Conservation (phyloP, 2,888 invertebrate genomes). For the Drosophila infuscata region DNA sequence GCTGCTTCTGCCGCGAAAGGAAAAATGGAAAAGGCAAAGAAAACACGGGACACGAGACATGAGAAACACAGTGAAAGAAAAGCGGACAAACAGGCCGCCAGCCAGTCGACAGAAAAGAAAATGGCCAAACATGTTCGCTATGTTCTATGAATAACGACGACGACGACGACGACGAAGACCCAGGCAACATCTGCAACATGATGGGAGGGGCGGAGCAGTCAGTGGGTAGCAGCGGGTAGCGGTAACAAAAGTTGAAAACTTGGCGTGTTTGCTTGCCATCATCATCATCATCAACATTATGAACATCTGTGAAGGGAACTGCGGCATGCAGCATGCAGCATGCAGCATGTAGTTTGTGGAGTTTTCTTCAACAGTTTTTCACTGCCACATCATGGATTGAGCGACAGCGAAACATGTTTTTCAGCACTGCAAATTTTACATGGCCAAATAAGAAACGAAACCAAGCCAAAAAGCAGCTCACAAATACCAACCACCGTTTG, state of each 20-base stretch:
- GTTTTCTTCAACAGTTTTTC: constrained; percentile 53
- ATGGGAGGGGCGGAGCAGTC: not conserved
- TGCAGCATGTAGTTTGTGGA: constrained; percentile 23
- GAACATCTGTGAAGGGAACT: constrained; percentile 31
- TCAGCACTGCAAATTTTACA: constrained; percentile 61
- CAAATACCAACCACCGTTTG: constrained; percentile 46
- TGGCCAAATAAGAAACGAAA: constrained; percentile 59
- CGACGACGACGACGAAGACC: constrained; percentile 39
- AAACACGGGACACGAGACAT: constrained; percentile 39
- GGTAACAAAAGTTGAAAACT: constrained; percentile 57
- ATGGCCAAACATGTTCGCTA: constrained; percentile 67
- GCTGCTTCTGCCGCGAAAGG: constrained; percentile 35
- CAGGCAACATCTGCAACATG: constrained; percentile 13
- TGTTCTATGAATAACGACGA: constrained; percentile 59
- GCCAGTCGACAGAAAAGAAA: constrained; percentile 55
- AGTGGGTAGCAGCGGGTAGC: not conserved
- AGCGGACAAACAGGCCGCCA: constrained; percentile 72
- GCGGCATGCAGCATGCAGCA: constrained; percentile 20
- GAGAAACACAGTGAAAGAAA: constrained; percentile 65
- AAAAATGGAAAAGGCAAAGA: constrained; percentile 62
- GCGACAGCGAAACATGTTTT: constrained; percentile 70
- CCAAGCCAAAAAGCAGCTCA: constrained; percentile 46
- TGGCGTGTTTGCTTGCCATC: constrained; percentile 75
- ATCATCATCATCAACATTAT: constrained; percentile 19
- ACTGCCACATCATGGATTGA: constrained; percentile 59